A percentile compares a stretch with the other conserved stretches of the same genome.
Conservation (phyloP, 2,888 invertebrate genomes). For the Drosophila mettleri region DNA sequence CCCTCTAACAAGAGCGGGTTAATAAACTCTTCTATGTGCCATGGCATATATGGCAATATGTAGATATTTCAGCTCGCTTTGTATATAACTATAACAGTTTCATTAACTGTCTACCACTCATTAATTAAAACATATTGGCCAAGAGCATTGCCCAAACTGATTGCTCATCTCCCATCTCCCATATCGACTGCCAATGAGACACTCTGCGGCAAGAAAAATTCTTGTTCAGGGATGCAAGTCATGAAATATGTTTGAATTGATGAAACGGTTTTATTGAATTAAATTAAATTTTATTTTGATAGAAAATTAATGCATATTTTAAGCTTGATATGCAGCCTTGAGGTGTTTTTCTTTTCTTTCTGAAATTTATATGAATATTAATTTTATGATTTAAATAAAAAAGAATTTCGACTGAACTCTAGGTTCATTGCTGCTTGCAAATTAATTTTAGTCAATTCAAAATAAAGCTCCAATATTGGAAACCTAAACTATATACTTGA, state of each 20-base stretch:
- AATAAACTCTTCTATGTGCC: conserved; percentile 72
- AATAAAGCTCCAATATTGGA: neutral
- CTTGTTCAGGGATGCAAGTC: neutral
- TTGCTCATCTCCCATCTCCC: conserved; percentile 39
- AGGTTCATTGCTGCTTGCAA: neutral
- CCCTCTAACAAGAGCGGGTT: conserved; percentile 61
- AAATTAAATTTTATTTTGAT: too few species aligned
- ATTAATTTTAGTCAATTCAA: neutral
- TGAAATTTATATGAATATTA: neutral
- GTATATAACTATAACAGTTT: conserved; percentile 76
- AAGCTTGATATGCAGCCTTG: too few species aligned
- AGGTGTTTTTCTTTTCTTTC: too few species aligned
- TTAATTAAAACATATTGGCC: conserved; percentile 76
- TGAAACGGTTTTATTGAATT: neutral
- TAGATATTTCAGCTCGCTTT: conserved; percentile 43
- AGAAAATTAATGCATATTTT: neutral
- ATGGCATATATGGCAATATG: conserved; percentile 66
- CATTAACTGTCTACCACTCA: conserved; percentile 71
- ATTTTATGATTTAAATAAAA: neutral
- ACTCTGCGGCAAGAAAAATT: conserved; percentile 37
- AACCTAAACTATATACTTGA: too few species aligned
- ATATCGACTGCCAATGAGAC: conserved; percentile 26
- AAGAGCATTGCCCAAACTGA: conserved; percentile 54
- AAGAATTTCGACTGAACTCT: neutral
- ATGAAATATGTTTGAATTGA: neutral